Percentiles rank a stretch among this genome's conserved stretches.
These are phyloP conservation scores for Nannospalax galili DNA, from an alignment of 2,113 vertebrate species.

Conservation along the genomic window DNA sequence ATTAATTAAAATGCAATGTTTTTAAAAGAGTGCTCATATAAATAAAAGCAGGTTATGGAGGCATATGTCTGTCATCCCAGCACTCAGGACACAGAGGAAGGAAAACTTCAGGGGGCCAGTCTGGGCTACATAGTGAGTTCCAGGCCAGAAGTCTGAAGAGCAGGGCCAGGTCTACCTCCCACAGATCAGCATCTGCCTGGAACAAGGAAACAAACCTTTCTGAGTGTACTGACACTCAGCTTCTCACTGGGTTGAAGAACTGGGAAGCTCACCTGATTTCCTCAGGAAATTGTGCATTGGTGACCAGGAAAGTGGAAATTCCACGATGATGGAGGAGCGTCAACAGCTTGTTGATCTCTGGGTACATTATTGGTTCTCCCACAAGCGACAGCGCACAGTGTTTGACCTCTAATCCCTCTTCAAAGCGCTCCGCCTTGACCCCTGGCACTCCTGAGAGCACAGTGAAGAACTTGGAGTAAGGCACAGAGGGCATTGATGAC, in stretches of 20 bases:
- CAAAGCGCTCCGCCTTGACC: constrained; percentile 89
- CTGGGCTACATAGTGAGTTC: neutral
- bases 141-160: neutral
- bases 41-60: no score
- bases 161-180: neutral
- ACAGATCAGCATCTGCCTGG: neutral
- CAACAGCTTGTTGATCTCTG: constrained; percentile 93
- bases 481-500: neutral
- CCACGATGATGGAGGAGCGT: constrained; percentile 89
- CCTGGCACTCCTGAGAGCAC: constrained; percentile 91
- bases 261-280: constrained; percentile 91
- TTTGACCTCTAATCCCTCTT: constrained; percentile 90
- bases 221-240: neutral
- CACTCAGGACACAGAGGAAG: no score
- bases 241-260: no score
- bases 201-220: neutral
- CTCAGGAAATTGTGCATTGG: constrained; percentile 95
- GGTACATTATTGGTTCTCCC: constrained; percentile 98
- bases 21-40: no score
- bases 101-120: neutral
- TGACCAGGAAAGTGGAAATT: constrained; percentile 97
- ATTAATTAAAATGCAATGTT: no score
- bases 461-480: neutral
- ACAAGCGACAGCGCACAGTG: constrained; percentile 97
- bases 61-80: no score